These are phyloP conservation scores for Delia radicum DNA, from an alignment of 1,140 invertebrate genomes.

Conservation along the genomic window DNA sequence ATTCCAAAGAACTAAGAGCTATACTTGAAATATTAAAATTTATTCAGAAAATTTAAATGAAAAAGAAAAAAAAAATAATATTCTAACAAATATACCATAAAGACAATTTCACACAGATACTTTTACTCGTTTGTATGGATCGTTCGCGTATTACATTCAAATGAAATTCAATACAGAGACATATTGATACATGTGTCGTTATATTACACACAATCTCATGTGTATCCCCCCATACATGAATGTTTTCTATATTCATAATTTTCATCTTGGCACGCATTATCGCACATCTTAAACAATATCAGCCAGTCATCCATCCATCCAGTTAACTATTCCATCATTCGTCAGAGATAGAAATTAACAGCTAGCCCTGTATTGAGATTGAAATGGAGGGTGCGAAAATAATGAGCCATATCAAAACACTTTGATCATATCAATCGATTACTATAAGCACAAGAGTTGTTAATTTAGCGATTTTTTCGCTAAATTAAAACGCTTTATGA, in stretches of 20 bases:
- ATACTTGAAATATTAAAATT: conserved; percentile 25
- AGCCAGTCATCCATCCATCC: background rate
- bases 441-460: conserved; percentile 30
- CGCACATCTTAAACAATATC: conserved; percentile 8
- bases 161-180: background rate
- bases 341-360: background rate
- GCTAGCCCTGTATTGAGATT: conserved; percentile 45
- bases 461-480: background rate
- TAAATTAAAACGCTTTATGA: too few species aligned
- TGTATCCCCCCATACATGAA: background rate
- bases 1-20: conserved; percentile 24
- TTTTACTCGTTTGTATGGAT: conserved; percentile 11
- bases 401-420: conserved; percentile 29
- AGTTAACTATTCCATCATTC: background rate
- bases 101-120: conserved; percentile 10
- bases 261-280: conserved; percentile 7
- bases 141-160: background rate
- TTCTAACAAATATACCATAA: conserved; percentile 15
- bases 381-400: conserved; percentile 27
- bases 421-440: conserved; percentile 54
- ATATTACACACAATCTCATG: background rate
- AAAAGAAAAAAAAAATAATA: background rate
- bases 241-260: background rate
- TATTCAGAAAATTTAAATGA: conserved; percentile 9
- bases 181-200: background rate